These are phyloP conservation scores for Hyphantria cunea DNA, from an alignment of 1,140 invertebrate genomes.

Conservation along the genomic window DNA sequence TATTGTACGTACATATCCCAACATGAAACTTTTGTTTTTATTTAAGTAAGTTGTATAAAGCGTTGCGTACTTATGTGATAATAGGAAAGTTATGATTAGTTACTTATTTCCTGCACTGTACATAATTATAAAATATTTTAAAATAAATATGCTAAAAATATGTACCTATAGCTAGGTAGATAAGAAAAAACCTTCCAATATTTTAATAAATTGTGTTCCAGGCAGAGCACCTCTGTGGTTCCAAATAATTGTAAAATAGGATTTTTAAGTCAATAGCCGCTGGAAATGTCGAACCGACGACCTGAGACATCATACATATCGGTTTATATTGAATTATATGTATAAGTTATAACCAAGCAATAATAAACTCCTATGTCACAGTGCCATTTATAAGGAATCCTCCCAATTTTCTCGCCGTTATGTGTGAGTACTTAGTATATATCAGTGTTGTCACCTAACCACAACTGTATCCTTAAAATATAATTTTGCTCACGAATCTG, in stretches of 20 bases:
- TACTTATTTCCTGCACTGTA: constrained; percentile 70
- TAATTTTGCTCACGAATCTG: constrained; percentile 25
- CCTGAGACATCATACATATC: constrained; percentile 17
- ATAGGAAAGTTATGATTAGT: constrained; percentile 68
- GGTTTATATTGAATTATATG: constrained; percentile 9
- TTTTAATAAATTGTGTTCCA: constrained; percentile 37
- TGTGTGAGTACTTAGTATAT: constrained; percentile 3
- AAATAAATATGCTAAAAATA: constrained; percentile 42
- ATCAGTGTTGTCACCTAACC: background rate
- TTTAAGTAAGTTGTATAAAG: constrained; percentile 53
- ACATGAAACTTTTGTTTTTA: constrained; percentile 59
- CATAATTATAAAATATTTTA: constrained; percentile 55
- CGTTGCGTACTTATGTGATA: constrained; percentile 80
- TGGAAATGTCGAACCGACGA: background rate
- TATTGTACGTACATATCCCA: constrained; percentile 62
- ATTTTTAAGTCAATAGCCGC: constrained; percentile 3
- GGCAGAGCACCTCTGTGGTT: constrained; percentile 35
- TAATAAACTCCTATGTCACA: constrained; percentile 20
- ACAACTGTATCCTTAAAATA: constrained; percentile 11
- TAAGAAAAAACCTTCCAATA: constrained; percentile 46
- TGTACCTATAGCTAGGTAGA: constrained; percentile 40
- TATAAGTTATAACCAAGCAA: constrained; percentile 6
- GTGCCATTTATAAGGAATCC: constrained; percentile 16
- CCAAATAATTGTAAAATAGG: constrained; percentile 30
- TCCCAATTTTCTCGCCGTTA: constrained; percentile 5